Base-by-base conservation (phyloP, 2,888 invertebrate species). In the Gnatocerus cornutus region DNA sequence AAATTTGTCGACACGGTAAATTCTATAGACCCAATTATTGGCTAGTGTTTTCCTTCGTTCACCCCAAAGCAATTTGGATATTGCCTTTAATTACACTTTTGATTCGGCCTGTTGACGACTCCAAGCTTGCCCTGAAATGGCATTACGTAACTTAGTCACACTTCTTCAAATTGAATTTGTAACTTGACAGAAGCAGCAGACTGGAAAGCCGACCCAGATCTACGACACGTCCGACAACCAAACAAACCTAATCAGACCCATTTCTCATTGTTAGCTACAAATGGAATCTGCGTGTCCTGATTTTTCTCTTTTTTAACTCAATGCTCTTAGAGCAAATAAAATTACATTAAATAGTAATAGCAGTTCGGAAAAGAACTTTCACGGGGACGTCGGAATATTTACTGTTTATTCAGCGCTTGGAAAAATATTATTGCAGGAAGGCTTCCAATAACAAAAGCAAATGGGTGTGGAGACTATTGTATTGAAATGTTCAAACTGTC, bases 101-200 rank as follows among this genome's bases (percentile, higher is more conserved):
- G 10, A 9, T 5, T 14, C 10, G 6, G 56, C 33, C 33, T 39
- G 16, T 21, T 29, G 16, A 56, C 10, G 43, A 33, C 16, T 48
- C 14, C 39, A 52, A 63, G 52, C 53, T 66, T 69, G 59, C 71
- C 69, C 65, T n/a, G 69, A 58, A 71, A 74, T 74, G 71, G 71
- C 65, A 75, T 77, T 77, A 73, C 70, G 73, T 74, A 75, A 77
- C 75, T 76, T 72, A 74, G 74, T 77, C 78, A 77, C 78, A 78
- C 76, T 77, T 76, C 72, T 70, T 71, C 69, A 78, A 80, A 80
- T 80, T 78, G 75, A 78, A 79, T 79, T 78, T 77, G 75, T 73
- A 74, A 77, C 74, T 79, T 76, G 77, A 77, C 79, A 75, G 76
- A 75, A 75, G 73, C 76, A 71, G 67, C 73, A 76, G 75, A 76